phyloP scores from a whole-genome alignment of 2,888 invertebrate species.

The Latrodectus hesperus region DNA sequence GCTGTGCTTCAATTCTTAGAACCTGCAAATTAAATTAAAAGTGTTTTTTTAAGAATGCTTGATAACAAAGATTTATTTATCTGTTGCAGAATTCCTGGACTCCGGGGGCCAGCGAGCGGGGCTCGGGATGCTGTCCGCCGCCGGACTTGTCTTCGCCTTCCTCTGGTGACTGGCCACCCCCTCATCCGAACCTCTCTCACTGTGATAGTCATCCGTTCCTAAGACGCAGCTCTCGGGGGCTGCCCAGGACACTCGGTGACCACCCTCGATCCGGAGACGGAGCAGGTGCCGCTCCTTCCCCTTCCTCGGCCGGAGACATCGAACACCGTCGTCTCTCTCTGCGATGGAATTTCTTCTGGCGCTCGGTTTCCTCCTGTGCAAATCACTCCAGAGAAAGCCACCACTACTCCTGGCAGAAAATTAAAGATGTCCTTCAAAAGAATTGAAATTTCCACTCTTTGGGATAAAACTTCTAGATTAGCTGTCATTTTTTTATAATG shows the following conservation, averaged over 20 bases:
- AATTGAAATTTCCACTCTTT: no score
- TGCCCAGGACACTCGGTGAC: background rate
- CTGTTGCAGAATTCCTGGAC: background rate
- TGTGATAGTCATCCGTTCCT: conserved; percentile 66
- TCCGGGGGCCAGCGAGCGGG: background rate
- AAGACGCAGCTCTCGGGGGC: conserved; percentile 25
- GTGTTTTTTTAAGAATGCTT: no score
- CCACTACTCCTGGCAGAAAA: no score
- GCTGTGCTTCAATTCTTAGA: no score
- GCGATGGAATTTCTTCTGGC: no score
- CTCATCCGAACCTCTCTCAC: conserved; percentile 56
- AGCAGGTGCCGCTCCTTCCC: background rate
- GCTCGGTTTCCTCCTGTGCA: no score
- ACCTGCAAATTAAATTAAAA: no score
- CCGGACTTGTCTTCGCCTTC: conserved; percentile 45
- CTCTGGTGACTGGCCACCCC: conserved; percentile 47
- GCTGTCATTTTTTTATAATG: no score
- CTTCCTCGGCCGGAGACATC: background rate
- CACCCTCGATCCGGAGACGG: background rate
- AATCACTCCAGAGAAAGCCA: no score
- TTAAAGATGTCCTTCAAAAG: no score
- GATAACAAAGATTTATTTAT: background rate
- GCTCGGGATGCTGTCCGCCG: conserved; percentile 15
- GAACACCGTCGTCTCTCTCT: no score
- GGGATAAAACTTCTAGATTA: no score